phyloP scores from a whole-genome alignment of 1,140 invertebrate species.

The Pentalonia nigronervosa region DNA sequence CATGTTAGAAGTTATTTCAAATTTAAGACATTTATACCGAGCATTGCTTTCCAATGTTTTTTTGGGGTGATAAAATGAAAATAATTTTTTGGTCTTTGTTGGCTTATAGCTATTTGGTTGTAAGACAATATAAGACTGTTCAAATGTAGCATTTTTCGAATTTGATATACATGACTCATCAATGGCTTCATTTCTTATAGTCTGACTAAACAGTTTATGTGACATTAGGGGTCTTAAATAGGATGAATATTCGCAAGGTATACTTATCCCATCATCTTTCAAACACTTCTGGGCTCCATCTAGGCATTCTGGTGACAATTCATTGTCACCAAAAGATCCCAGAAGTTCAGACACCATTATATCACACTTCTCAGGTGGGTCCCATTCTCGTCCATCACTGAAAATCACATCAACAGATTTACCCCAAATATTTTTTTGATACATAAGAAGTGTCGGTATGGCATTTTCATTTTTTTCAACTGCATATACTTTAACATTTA shows the following conservation, averaged over 20 bases:
- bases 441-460: constrained; percentile 60
- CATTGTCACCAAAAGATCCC: constrained; percentile 98
- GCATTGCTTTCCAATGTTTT: constrained; percentile 70
- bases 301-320: constrained; percentile 97
- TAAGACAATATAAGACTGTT: constrained; percentile 92
- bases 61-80: constrained; percentile 91
- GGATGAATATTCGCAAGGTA: constrained; percentile 90
- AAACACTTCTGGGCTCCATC: constrained; percentile 93
- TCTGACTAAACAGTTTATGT: constrained; percentile 73
- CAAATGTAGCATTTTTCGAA: constrained; percentile 67
- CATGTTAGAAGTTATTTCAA: constrained; percentile 75
- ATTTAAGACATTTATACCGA: constrained; percentile 75
- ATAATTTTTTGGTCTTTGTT: constrained; percentile 78
- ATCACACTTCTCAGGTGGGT: constrained; percentile 83
- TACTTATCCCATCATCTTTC: constrained; percentile 90
- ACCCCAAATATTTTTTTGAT: constrained; percentile 83
- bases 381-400: constrained; percentile 91
- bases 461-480: constrained; percentile 99
- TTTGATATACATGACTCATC: constrained; percentile 35
- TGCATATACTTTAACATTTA: constrained; percentile 81
- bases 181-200: not conserved
- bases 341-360: constrained; percentile 96
- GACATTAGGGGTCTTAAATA: constrained; percentile 88
- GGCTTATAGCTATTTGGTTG: constrained; percentile 90
- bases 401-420: constrained; percentile 78